phyloP scores from a whole-genome alignment of 1,140 invertebrate species.

The Drosophila micromelanica region DNA sequence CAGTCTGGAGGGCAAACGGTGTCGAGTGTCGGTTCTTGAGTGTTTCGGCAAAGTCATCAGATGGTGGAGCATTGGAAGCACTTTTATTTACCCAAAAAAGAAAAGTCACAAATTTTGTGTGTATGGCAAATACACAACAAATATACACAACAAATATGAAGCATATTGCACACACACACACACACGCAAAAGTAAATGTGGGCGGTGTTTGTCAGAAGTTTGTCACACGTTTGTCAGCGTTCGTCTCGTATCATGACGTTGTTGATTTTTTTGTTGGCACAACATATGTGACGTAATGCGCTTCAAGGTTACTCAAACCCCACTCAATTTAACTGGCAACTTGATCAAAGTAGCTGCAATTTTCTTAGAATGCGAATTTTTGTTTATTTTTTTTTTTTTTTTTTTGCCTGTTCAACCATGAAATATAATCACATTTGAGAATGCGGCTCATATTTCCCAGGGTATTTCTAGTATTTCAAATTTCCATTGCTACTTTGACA shows the following conservation, averaged over 20 bases:
- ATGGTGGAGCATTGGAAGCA: neutral
- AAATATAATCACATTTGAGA: slow-evolving; percentile 44
- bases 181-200: neutral
- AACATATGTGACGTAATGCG: slow-evolving; percentile 44
- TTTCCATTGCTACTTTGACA: slow-evolving; percentile 30
- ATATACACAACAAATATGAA: slow-evolving; percentile 68
- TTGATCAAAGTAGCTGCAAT: slow-evolving; percentile 40
- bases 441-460: slow-evolving; percentile 10
- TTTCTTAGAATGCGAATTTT: slow-evolving; percentile 7
- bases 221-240: slow-evolving; percentile 50
- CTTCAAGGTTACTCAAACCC: slow-evolving; percentile 1
- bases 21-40: slow-evolving; percentile 61
- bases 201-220: slow-evolving; percentile 25
- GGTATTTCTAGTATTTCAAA: slow-evolving; percentile 11
- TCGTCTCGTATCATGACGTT: slow-evolving; percentile 33
- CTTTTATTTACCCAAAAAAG: slow-evolving; percentile 67
- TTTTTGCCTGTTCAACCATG: slow-evolving; percentile 9
- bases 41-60: slow-evolving; percentile 66
- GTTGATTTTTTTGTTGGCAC: slow-evolving; percentile 38
- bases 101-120: slow-evolving; percentile 67
- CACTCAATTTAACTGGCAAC: neutral
- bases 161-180: slow-evolving; percentile 57
- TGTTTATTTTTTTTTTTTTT: neutral
- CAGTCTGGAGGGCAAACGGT: slow-evolving; percentile 66
- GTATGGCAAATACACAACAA: slow-evolving; percentile 66